These are phyloP conservation scores for Ypsolopha scabrella DNA, from an alignment of 2,888 invertebrate species.

Conservation along the genomic window DNA sequence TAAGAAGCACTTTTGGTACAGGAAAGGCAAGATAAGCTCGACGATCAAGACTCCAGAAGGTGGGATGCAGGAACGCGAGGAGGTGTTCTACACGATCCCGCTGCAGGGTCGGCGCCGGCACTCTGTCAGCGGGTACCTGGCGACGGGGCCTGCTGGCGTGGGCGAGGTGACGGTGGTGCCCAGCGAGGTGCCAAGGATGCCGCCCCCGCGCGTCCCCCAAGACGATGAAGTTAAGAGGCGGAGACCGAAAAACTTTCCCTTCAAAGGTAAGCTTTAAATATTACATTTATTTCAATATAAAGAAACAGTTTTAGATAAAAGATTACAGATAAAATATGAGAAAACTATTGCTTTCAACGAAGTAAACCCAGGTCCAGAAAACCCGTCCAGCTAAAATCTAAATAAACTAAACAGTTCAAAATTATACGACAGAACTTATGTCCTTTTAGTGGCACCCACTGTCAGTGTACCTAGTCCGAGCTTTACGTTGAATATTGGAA, in stretches of 20 bases:
- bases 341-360: too few relatives aligned
- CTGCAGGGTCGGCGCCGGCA: constrained; percentile 69
- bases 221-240: constrained; percentile 51
- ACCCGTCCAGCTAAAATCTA: too few relatives aligned
- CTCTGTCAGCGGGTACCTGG: constrained; percentile 75
- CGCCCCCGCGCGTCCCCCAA: constrained; percentile 55
- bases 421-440: too few relatives aligned
- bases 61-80: constrained; percentile 63
- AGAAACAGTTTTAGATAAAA: too few relatives aligned
- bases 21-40: constrained; percentile 56
- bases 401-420: background rate
- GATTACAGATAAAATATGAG: too few relatives aligned
- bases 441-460: too few relatives aligned
- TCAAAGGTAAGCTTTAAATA: constrained; percentile 40
- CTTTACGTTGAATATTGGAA: too few relatives aligned
- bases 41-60: constrained; percentile 46
- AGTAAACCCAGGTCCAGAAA: too few relatives aligned
- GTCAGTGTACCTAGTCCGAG: too few relatives aligned
- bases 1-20: constrained; percentile 12
- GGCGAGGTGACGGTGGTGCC: constrained; percentile 61
- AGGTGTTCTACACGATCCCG: constrained; percentile 72
- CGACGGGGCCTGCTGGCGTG: constrained; percentile 44
- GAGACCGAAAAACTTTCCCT: constrained; percentile 50
- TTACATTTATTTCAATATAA: background rate
- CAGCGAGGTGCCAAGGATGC: constrained; percentile 66